These are phyloP conservation scores for Procapra przewalskii DNA, from an alignment of 2,113 vertebrate species.

Conservation along the genomic window DNA sequence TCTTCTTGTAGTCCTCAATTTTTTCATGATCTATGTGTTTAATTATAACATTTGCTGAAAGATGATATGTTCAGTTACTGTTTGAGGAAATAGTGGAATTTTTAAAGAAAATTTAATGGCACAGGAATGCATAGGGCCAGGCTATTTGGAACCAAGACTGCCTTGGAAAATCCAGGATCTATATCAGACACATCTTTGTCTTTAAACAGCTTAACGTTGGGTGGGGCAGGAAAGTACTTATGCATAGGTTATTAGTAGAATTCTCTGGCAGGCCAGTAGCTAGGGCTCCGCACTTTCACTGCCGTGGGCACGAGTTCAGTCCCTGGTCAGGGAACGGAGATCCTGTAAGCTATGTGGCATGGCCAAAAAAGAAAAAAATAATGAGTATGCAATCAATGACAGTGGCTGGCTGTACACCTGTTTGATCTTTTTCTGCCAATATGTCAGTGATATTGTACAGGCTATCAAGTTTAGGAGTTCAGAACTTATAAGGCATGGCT, in stretches of 20 bases:
- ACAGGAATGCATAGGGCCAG: background rate
- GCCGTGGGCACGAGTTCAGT: accelerated
- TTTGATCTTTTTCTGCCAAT: background rate
- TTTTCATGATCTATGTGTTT: background rate
- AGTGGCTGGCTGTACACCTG: background rate
- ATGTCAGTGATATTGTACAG: background rate
- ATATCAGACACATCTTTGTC: background rate
- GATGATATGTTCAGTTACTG: background rate
- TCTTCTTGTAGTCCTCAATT: background rate
- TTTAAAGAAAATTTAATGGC: background rate
- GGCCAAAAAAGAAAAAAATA: background rate
- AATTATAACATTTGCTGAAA: background rate
- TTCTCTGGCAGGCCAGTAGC: background rate
- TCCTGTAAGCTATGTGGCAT: accelerated
- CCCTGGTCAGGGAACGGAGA: background rate
- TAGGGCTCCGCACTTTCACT: accelerated
- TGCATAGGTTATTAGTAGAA: background rate
- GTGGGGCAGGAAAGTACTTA: background rate
- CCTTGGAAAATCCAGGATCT: background rate
- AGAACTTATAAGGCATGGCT: background rate
- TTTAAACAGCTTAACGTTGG: background rate
- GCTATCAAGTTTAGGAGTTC: background rate
- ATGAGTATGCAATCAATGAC: background rate
- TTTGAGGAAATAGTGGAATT: background rate
- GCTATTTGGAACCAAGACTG: background rate